Evolutionary conservation across 2,113 vertebrate species (phyloP), one percentile per base, ranked within the genome.

Genomic region (Upupa epops): DNA sequence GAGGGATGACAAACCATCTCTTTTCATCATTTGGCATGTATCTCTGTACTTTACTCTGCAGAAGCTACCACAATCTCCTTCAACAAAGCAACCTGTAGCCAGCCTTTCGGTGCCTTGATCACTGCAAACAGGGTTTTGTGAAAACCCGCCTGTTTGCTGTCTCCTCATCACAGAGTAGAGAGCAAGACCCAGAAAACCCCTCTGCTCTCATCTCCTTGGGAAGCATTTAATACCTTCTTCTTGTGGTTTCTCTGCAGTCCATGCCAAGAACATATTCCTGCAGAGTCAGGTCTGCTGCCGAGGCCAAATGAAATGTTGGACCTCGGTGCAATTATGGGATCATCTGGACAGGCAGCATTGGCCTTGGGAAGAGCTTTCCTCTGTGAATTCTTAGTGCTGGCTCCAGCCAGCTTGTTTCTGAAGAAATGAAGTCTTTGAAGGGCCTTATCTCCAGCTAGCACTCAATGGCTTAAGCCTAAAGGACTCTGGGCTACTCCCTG

Each of bases 401-500:
- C 86, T 93, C 46, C 24, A 80, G 81, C 49, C 81, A 69, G 51
- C 12, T 14, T 80, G 87, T n/a, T 83, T 88, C 66, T 58, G 76
- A 77, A 91, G 84, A 74, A 93, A 89, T 95, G 83, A 89, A 9
- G 2, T 74, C 91, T 95, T 96, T 91, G 87, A 95, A 91, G 82
- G 91, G 46, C 18, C 87, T 94, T 95, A 94, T 94, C 95, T 93
- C 24, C 59, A 85, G 9, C 59, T 31, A 66, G 59, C 94, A 93
- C 17, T 3, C 85, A 1, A 42, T 73, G 78, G 68, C 55, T 94
- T 55, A 63, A 73, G 74, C 81, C 77, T 89, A 22, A 71, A 86
- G 94, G 77, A 82, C 77, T 54, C 58, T 24, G 70, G 77, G 87
- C 87, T 91, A 3, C 89, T 79, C 0, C 46, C 29, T 45, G 24